Conservation (phyloP, 2,888 invertebrate species). For the Pristionchus japonicus region DNA sequence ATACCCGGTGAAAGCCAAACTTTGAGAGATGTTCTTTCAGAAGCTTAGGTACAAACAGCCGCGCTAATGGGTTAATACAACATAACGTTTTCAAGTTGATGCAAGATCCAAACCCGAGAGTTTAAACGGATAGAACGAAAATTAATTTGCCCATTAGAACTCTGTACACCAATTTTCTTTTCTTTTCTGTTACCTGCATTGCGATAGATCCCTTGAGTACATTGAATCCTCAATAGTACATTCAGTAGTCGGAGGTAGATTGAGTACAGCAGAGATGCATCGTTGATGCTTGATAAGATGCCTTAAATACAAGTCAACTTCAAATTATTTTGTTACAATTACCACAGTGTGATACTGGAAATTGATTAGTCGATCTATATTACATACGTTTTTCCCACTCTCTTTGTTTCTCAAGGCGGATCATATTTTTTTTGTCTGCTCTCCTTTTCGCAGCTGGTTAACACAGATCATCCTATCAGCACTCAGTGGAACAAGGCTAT, state of each 20-base stretch:
- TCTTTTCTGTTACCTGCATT: slow-evolving; percentile 61
- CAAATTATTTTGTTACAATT: no score
- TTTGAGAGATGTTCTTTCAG: not conserved
- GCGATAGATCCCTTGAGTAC: slow-evolving; percentile 57
- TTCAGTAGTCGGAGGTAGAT: slow-evolving; percentile 60
- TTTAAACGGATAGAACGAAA: not conserved
- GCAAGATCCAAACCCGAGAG: not conserved
- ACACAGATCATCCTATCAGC: not conserved
- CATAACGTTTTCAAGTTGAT: no score
- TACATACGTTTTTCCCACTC: not conserved
- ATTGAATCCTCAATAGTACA: slow-evolving; percentile 53
- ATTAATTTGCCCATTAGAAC: not conserved
- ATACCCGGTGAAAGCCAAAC: not conserved
- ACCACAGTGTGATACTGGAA: no score
- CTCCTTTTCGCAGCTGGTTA: slow-evolving; percentile 1
- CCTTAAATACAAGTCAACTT: slow-evolving; percentile 36
- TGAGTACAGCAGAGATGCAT: slow-evolving; percentile 65
- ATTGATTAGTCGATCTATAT: no score
- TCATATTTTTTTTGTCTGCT: not conserved
- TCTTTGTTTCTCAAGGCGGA: not conserved
- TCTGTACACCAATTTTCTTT: not conserved
- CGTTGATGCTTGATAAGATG: slow-evolving; percentile 65
- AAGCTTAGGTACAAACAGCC: not conserved
- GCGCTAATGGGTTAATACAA: slow-evolving; percentile 9
- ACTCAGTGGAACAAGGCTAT: not conserved